Base-by-base conservation (phyloP, 2,113 vertebrate genomes). In the Canis aureus region DNA sequence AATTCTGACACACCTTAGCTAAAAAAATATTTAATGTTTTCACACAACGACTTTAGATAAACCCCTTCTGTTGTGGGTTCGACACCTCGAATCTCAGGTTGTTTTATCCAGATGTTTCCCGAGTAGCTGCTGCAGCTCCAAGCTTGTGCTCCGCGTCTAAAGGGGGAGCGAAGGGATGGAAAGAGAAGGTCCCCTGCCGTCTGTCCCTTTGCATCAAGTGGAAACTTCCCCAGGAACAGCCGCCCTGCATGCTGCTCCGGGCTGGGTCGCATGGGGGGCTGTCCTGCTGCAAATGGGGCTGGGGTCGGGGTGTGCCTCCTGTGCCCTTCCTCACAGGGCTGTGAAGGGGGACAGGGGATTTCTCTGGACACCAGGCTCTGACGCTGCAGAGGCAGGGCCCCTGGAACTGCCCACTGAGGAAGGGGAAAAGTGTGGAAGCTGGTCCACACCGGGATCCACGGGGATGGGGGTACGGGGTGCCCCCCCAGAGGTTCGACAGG, bases 371-470 rank as follows among this genome's bases (percentile, higher is more conserved):
- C 4, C 19, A 25, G 29, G 0, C 12, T 69, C 12, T 1, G 22
- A 57, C 7, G 32, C 32, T 35, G 49, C 49, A 29, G 32, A 15
- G 66, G 22, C 12, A 16, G 32, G 51, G 7, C 9, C 8, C 8
- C 7, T 0, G 32, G 2, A 29, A 38, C 4, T 8, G 8, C 49
- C 13, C 66, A 51, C 8, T 11, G n/a, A 71, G 51, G 29, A 53
- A n/a, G 12, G 29, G 16, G 51, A 69, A 4, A 38, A 25, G 27
- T 2, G 29, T n/a, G 5, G 11, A n/a, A 19, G 22, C 3, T 22
- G 17, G 66, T 25, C n/a, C 2, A 11, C 1, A 2, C 32, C 1
- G 53, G 69, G 11, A 71, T 17, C 51, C 51, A 12, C 0, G n/a
- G 64, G 55, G 32, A 87, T 27, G 32, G 22, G 69, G 66, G 1